Evolutionary conservation across 2,113 vertebrate genomes (phyloP).

Genomic region (Lophotis ruficrista): DNA sequence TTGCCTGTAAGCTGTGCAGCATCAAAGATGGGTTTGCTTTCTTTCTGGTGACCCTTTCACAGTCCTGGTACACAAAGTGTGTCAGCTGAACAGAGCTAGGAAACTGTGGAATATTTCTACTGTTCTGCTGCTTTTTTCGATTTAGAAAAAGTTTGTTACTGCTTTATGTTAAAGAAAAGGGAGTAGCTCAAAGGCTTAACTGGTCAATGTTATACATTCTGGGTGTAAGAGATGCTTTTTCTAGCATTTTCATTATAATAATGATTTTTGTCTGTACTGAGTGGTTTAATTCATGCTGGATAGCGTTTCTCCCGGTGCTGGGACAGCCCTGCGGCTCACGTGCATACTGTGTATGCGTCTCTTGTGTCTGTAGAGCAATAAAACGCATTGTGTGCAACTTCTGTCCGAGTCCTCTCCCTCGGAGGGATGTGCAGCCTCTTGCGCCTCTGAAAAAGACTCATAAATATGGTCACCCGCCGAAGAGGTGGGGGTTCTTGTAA

Average conservation of each 20-base stretch:
- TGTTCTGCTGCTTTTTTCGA: slow-evolving; percentile 22
- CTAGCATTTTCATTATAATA: slow-evolving; percentile 60
- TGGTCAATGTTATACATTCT: slow-evolving; percentile 39
- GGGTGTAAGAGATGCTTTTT: slow-evolving; percentile 47
- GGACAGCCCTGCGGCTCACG: slow-evolving; percentile 21
- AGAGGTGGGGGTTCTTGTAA: rapidly evolving
- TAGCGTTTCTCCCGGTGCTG: slow-evolving; percentile 22
- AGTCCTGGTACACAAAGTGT: neutral
- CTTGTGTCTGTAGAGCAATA: slow-evolving; percentile 17
- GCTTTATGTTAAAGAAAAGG: slow-evolving; percentile 62
- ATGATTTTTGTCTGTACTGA: slow-evolving; percentile 39
- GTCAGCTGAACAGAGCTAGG: neutral
- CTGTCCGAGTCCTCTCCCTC: neutral
- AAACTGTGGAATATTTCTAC: slow-evolving; percentile 66
- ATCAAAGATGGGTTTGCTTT: neutral
- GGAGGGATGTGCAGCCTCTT: rapidly evolving
- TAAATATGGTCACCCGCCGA: rapidly evolving
- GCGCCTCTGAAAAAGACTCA: neutral
- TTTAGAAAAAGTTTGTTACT: neutral
- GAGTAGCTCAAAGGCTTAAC: neutral
- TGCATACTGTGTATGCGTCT: slow-evolving; percentile 53
- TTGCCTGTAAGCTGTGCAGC: neutral
- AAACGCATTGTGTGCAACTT: slow-evolving; percentile 29
- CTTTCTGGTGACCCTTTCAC: neutral
- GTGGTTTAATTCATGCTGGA: slow-evolving; percentile 46